Base-by-base conservation (phyloP, 2,797 vertebrate genomes). In the Apogon hyalosoma region DNA sequence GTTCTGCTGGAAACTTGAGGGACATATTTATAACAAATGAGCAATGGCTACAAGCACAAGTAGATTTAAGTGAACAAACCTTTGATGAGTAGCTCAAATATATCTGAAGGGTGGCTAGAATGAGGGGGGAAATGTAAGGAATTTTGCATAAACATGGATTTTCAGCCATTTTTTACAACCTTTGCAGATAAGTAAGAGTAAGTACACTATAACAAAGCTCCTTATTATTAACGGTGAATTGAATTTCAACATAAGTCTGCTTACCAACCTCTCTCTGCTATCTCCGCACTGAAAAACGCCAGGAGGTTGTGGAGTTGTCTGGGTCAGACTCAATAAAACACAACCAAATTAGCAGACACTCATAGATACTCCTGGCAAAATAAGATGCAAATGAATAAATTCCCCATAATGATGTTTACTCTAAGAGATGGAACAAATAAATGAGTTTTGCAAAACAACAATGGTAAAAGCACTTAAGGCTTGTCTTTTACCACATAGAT, bases 261-360 rank as follows among this genome's bases (percentile, higher is more conserved):
- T 0, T 12, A 19, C 31, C 33, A 41, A 49, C 13, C 2, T 55
- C 50, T 21, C 16, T 54, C 50, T 59, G 39, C 50, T 56, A 9
- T 36, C 6, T 47, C 24, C n/a, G 48, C 11, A 19, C 16, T 40
- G 53, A 40, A 65, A 48, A 72, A 80, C 60, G 57, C 48, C 64
- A 42, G 16, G 10, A 71, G 63, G 69, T 66, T 43, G 54, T 16
- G 1, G 11, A 57, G 53, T 24, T n/a, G 14, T 24, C 24, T 13
- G 15, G 55, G 38, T 55, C 50, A 65, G 48, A 53, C 49, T 49
- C 41, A 16, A 10, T 49, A 33, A 68, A 68, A 36, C 14, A 33
- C 28, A 8, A 1, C 0, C 31, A 75, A 72, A 68, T 75, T 28
- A 52, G 39, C 60, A 36, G 3, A 36, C 33, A 11, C 16, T 19